A percentile compares a stretch with the other conserved stretches of the same genome.
Conservation (phyloP, 1,140 invertebrate species). For the Brachystomella parvula region DNA sequence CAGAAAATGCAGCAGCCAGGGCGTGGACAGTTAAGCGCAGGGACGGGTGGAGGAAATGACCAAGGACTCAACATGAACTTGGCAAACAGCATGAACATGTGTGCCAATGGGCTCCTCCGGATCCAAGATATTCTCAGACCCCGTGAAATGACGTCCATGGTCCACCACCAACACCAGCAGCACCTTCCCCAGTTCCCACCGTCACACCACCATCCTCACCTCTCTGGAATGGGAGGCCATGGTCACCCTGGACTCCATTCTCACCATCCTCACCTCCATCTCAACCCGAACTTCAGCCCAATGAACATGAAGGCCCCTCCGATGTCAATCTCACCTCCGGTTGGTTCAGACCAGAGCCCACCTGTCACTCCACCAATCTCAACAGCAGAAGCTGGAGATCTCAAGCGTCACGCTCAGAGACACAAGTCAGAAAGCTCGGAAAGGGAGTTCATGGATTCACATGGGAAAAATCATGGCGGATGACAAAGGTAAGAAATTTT, state of each 20-base stretch:
- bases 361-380: constrained; percentile 36
- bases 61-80: constrained; percentile 26
- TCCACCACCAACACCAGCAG: constrained; percentile 5
- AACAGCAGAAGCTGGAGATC: constrained; percentile 15
- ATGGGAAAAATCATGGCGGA: neutral
- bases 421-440: neutral
- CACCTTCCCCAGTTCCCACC: constrained; percentile 4
- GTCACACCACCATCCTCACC: constrained; percentile 24
- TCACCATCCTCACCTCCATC: constrained; percentile 23
- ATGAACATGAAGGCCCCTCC: constrained; percentile 34
- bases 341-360: constrained; percentile 37
- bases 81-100: constrained; percentile 23
- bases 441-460: neutral
- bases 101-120: constrained; percentile 34
- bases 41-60: constrained; percentile 20
- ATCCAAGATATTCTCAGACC: constrained; percentile 37
- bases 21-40: constrained; percentile 17
- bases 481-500: constrained; percentile 30
- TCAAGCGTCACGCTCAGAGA: neutral
- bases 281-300: constrained; percentile 17
- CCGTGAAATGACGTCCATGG: constrained; percentile 13
- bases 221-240: neutral
- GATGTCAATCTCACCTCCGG: constrained; percentile 33
- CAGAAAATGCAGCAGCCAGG: constrained; percentile 35
- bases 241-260: neutral